These are phyloP conservation scores for Montipora capitata DNA, from an alignment of 92 coral and sea anemone species.

Conservation along the genomic window DNA sequence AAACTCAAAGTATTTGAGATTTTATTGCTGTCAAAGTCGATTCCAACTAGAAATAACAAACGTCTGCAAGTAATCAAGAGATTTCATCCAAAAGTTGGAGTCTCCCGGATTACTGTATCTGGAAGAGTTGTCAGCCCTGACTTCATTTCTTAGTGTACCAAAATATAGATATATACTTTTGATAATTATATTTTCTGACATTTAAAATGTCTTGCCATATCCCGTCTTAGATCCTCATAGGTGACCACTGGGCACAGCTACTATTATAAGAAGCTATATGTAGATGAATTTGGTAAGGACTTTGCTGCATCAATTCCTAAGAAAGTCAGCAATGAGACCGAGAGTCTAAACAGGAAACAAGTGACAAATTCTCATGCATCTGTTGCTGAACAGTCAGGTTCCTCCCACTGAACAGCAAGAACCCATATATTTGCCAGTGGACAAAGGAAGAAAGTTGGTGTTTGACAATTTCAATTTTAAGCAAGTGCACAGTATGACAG, in stretches of 20 bases:
- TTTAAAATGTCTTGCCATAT: conserved; percentile 14
- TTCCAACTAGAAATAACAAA: too few relatives aligned
- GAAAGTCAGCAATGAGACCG: conserved; percentile 34
- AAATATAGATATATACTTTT: not conserved
- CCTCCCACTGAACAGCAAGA: not conserved
- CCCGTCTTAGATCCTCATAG: conserved; percentile 38
- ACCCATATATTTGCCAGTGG: not conserved
- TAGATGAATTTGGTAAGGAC: conserved; percentile 59
- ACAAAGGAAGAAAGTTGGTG: conserved; percentile 67
- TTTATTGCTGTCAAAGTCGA: too few relatives aligned
- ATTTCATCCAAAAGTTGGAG: too few relatives aligned
- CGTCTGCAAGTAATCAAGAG: too few relatives aligned
- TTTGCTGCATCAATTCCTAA: conserved; percentile 42
- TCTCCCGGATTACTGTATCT: too few relatives aligned
- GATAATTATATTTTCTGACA: not conserved
- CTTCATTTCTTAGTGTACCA: not conserved
- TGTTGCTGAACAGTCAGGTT: not conserved
- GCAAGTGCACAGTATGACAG: conserved; percentile 71
- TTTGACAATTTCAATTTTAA: conserved; percentile 79
- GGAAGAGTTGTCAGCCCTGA: not conserved
- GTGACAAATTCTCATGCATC: too few relatives aligned
- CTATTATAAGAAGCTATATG: conserved; percentile 39
- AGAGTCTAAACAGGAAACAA: conserved; percentile 11
- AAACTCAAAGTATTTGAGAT: too few relatives aligned
- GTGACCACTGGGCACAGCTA: conserved; percentile 56